Conservation (phyloP, 1,140 invertebrate species). For the Anastrepha ludens region DNA sequence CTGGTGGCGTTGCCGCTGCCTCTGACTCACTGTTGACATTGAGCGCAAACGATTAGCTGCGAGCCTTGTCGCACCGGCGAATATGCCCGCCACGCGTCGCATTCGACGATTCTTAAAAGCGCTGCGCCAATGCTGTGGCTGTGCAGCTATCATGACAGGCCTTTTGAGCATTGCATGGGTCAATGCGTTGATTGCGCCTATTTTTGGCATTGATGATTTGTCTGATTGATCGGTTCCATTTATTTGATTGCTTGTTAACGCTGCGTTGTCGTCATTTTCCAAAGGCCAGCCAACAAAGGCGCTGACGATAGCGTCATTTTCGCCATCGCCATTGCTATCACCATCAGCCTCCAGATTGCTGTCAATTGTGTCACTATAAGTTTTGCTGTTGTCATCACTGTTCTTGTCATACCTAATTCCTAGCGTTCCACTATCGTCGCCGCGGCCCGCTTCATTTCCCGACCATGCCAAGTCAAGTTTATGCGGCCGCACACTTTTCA, state of each 20-base stretch:
- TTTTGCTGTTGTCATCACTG: slow-evolving; percentile 55
- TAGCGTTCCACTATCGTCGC: background rate
- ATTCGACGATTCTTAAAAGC: background rate
- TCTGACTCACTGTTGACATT: slow-evolving; percentile 62
- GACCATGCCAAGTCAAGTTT: background rate
- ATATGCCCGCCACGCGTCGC: background rate
- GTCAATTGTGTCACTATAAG: slow-evolving; percentile 35
- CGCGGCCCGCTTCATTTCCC: background rate
- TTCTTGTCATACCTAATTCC: slow-evolving; percentile 47
- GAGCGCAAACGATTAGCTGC: slow-evolving; percentile 70
- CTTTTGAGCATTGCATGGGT: background rate
- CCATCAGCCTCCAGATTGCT: slow-evolving; percentile 29
- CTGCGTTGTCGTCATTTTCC: background rate
- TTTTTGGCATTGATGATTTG: slow-evolving; percentile 69
- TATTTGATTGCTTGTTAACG: background rate
- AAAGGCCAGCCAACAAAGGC: background rate
- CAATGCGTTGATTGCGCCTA: slow-evolving; percentile 7
- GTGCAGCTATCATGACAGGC: background rate
- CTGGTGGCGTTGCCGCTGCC: background rate
- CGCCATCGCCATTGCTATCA: slow-evolving; percentile 63
- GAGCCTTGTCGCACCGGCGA: background rate
- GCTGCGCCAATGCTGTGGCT: background rate
- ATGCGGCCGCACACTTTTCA: background rate
- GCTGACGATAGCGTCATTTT: slow-evolving; percentile 57
- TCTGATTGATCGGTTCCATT: slow-evolving; percentile 72